These are phyloP conservation scores for Hyperoplus lanceolatus DNA, from an alignment of 2,797 vertebrate genomes.

Conservation along the genomic window DNA sequence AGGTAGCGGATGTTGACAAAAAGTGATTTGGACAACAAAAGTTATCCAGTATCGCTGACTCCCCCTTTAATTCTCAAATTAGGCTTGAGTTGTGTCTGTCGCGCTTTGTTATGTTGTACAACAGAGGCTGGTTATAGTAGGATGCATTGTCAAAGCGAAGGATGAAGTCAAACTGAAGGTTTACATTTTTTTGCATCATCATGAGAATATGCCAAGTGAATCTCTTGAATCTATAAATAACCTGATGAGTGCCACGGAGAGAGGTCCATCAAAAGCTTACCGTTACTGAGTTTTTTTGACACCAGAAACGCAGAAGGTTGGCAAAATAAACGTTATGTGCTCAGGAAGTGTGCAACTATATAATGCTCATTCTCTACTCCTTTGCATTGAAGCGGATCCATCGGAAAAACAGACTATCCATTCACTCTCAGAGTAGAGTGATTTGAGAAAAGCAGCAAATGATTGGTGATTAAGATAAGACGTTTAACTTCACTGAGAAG, in stretches of 20 bases:
- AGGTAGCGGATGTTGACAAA: too few relatives aligned
- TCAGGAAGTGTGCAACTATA: not conserved
- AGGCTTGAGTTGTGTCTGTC: not conserved
- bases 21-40: too few relatives aligned
- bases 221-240: conserved; percentile 4
- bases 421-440: not conserved
- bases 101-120: not conserved
- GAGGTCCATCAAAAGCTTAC: not conserved
- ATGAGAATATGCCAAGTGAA: not conserved
- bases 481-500: not conserved
- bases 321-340: not conserved
- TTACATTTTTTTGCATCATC: not conserved
- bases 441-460: conserved; percentile 12
- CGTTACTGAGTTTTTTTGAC: not conserved
- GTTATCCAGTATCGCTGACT: too few relatives aligned
- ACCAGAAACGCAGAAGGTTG: not conserved
- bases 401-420: not conserved
- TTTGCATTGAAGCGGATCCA: not conserved
- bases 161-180: not conserved
- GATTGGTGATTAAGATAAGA: conserved; percentile 3
- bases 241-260: not conserved
- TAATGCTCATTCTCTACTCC: not conserved
- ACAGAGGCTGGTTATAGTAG: not conserved
- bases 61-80: not conserved
- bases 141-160: not conserved